Evolutionary conservation across 2,113 vertebrate species (phyloP).

Genomic region (Esox niger): DNA sequence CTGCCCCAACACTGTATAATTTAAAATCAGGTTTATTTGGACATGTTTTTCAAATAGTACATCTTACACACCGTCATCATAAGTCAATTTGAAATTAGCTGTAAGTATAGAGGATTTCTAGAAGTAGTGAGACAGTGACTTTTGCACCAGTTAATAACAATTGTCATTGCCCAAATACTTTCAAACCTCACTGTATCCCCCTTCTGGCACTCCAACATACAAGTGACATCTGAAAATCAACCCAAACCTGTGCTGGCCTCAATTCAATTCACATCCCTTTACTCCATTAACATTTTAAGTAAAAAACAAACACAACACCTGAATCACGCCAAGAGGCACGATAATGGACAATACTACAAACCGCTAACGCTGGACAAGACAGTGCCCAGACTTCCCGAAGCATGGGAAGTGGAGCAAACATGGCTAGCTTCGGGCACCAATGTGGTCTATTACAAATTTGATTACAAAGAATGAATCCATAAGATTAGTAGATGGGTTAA

Average conservation of each 20-base stretch:
- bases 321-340: slow-evolving; percentile 40
- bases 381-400: neutral
- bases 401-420: slow-evolving; percentile 34
- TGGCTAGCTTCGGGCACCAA: slow-evolving; percentile 9
- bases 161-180: too few relatives aligned
- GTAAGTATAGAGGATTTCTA: too few relatives aligned
- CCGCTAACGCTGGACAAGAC: slow-evolving; percentile 5
- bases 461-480: neutral
- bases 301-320: slow-evolving; percentile 19
- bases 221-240: slow-evolving; percentile 13
- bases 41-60: slow-evolving; percentile 67
- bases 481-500: neutral
- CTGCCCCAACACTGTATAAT: slow-evolving; percentile 56
- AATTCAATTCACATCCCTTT: slow-evolving; percentile 59
- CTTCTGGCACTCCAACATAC: slow-evolving; percentile 52
- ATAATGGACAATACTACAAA: slow-evolving; percentile 36
- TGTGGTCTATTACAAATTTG: slow-evolving; percentile 19
- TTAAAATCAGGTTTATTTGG: slow-evolving; percentile 67
- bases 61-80: slow-evolving; percentile 17
- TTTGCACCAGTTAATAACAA: too few relatives aligned
- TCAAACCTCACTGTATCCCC: too few relatives aligned
- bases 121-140: too few relatives aligned
- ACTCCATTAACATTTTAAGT: slow-evolving; percentile 26
- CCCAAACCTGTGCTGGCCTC: slow-evolving; percentile 19
- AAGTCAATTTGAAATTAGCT: slow-evolving; percentile 48